Evolutionary conservation across 2,797 vertebrate species (phyloP).

Genomic region (Syndactyla subalaris): DNA sequence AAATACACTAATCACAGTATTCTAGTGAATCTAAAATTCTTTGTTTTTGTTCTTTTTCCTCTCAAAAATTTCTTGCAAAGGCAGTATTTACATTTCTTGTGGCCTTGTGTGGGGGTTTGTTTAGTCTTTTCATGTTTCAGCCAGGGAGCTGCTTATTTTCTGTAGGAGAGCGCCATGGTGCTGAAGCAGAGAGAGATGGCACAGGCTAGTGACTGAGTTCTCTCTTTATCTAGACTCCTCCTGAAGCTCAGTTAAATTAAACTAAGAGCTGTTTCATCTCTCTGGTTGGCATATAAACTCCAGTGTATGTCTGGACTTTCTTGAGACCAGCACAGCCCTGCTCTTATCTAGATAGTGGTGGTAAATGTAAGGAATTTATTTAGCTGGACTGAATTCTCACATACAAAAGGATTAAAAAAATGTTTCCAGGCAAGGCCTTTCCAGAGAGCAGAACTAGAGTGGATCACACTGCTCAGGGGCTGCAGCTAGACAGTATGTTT

Average conservation of each 20-base stretch:
- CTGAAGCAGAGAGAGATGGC: neutral
- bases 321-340: neutral
- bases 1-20: slow-evolving; percentile 2
- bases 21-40: neutral
- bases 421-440: neutral
- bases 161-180: neutral
- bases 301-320: neutral
- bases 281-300: neutral
- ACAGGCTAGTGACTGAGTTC: neutral
- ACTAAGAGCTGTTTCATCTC: neutral
- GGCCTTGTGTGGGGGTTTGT: neutral
- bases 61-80: neutral
- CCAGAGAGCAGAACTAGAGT: neutral
- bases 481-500: neutral
- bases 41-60: neutral
- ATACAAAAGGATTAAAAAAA: neutral
- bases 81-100: neutral
- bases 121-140: neutral
- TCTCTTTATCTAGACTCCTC: neutral
- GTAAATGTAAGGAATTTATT: neutral
- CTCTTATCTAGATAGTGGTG: fast-evolving
- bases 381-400: neutral
- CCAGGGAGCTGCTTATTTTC: neutral
- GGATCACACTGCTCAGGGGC: neutral
- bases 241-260: neutral